Evolutionary conservation across 2,113 vertebrate species (phyloP), one percentile per base, ranked within the genome.

Genomic region (Panurus biarmicus): DNA sequence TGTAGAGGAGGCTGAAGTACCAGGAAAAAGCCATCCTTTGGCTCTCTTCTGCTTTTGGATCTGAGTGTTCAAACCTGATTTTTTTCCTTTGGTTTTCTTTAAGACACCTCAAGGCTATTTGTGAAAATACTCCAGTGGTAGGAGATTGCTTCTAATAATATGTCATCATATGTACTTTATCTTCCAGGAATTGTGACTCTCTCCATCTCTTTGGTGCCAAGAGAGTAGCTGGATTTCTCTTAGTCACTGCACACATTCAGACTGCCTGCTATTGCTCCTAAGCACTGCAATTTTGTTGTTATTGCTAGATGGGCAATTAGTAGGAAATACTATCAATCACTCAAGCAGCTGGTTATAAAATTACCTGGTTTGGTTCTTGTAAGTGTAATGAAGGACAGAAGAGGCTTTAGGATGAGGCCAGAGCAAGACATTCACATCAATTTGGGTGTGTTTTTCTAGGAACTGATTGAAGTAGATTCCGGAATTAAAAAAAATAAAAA

Each of bases 171-270:
- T 86, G 90, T 95, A 78, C 91, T 94, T 91, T 64, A 64, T 91
- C 82, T 95, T 96, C 94, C 85, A 95, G 93, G 95, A 95, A 95
- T 6, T 95, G 82, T 95, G 93, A 91, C 87, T 91, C 36, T 89
- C 10, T 89, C 42, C 9, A 57, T 58, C 73, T 61, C 36, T 35
- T 11, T 69, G 71, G 75, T 83, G 87, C 94, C 47, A 87, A 45
- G 78, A 88, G 67, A 77, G 73, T 57, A 73, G 70, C 79, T 88
- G 57, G 35, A 24, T 77, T 91, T 90, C 76, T 91, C 40, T 88
- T 94, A 95, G 82, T 87, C 85, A 90, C 47, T 23, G 44, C 44
- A 40, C 40, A 7, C 36, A 9, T 76, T 84, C 51, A 77, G 36
- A 6, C 71, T 74, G 82, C 36, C 48, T 48, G 48, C 67, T 91